Percentiles rank a stretch among this genome's conserved stretches.
These are phyloP conservation scores for Euphonia xanthogaster DNA, from an alignment of 2,797 vertebrate species.

Conservation along the genomic window DNA sequence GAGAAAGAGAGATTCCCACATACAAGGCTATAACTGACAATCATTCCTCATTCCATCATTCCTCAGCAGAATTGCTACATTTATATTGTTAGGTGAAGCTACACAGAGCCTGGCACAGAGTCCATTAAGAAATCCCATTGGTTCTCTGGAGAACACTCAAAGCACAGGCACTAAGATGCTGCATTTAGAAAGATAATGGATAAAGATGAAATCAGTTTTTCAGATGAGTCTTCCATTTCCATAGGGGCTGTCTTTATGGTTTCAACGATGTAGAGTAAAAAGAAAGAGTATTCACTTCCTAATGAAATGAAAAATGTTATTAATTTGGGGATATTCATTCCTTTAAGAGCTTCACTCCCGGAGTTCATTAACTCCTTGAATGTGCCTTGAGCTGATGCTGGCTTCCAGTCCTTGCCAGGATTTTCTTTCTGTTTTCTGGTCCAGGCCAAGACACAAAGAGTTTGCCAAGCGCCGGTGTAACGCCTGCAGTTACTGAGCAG, in stretches of 20 bases:
- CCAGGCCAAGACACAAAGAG: not conserved
- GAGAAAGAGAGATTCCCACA: not conserved
- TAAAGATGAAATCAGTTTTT: constrained; percentile 44
- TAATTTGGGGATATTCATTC: constrained; percentile 40
- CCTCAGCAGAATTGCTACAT: not conserved
- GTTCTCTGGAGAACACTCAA: constrained; percentile 31
- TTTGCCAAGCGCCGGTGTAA: not conserved
- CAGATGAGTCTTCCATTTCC: constrained; percentile 27
- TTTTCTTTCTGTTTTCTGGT: not conserved
- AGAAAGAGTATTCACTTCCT: constrained; percentile 24
- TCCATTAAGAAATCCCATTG: constrained; percentile 11
- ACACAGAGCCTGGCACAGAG: not conserved
- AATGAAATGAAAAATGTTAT: constrained; percentile 62
- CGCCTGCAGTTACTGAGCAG: fast-evolving
- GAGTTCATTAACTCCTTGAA: not conserved
- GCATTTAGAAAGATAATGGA: constrained; percentile 37
- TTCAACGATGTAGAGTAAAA: constrained; percentile 6
- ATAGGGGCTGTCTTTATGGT: constrained; percentile 23
- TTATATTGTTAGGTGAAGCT: not conserved
- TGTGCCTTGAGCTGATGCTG: not conserved
- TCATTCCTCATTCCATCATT: not conserved
- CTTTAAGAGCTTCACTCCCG: constrained; percentile 31
- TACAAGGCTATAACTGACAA: not conserved
- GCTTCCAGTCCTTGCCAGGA: not conserved
- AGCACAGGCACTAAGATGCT: constrained; percentile 7